phyloP scores from a whole-genome alignment of 2,888 invertebrate species.

The Arctia plantaginis region DNA sequence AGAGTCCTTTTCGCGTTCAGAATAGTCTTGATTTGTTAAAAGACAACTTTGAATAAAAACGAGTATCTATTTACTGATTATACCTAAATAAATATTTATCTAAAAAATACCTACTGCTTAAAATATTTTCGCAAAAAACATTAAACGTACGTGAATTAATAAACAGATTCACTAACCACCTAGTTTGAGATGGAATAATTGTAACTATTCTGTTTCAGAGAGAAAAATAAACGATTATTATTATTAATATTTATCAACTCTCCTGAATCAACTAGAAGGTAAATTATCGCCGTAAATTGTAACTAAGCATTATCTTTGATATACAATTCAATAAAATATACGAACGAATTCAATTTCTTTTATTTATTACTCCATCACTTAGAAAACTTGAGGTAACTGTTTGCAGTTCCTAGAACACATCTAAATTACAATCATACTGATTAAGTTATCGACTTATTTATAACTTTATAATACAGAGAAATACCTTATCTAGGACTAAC shows the following conservation, averaged over 20 bases:
- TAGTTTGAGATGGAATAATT: too few relatives aligned
- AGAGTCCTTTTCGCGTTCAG: too few relatives aligned
- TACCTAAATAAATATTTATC: too few relatives aligned
- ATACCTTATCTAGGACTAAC: constrained; percentile 43
- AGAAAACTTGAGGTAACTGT: constrained; percentile 57
- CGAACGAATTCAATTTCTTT: constrained; percentile 52
- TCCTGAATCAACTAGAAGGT: background rate
- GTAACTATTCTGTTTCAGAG: too few relatives aligned
- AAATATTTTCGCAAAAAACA: too few relatives aligned
- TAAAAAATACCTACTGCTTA: too few relatives aligned
- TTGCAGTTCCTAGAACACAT: constrained; percentile 43
- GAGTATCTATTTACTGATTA: background rate
- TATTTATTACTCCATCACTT: constrained; percentile 63
- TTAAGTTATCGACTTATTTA: constrained; percentile 49
- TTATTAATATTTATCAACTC: constrained; percentile 7
- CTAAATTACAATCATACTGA: constrained; percentile 41
- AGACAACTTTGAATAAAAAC: background rate
- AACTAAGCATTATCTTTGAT: background rate
- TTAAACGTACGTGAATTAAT: too few relatives aligned
- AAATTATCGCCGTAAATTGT: background rate
- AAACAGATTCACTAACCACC: too few relatives aligned
- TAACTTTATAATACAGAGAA: constrained; percentile 51
- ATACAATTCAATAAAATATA: constrained; percentile 7
- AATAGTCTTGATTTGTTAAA: background rate
- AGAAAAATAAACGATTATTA: too few relatives aligned